Percentiles rank a stretch among this genome's conserved stretches.
These are phyloP conservation scores for Selene dorsalis DNA, from an alignment of 2,797 vertebrate genomes.

Conservation along the genomic window DNA sequence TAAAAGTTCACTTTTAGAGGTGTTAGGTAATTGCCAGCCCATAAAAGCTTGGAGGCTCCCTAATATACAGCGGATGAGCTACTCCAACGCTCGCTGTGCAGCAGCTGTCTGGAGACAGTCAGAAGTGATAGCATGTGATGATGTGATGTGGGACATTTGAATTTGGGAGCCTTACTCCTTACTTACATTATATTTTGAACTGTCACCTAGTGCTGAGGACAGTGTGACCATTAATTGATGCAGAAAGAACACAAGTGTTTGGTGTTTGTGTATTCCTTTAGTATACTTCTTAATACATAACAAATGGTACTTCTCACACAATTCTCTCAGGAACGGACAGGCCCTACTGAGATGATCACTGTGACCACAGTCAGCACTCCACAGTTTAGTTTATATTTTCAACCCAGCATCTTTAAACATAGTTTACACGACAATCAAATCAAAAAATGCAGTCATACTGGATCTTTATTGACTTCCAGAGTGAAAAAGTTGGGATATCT, in stretches of 20 bases:
- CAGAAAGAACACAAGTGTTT: background rate
- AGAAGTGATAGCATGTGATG: too few species aligned
- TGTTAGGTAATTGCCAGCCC: background rate
- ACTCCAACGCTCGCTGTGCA: too few species aligned
- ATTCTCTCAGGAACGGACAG: background rate
- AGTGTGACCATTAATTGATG: background rate
- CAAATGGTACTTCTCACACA: too few species aligned
- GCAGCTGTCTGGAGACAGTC: too few species aligned
- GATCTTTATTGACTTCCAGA: slow-evolving; percentile 34
- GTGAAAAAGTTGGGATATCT: background rate
- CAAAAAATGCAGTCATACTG: slow-evolving; percentile 26
- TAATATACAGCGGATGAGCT: background rate
- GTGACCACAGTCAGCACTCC: background rate
- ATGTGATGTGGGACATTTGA: too few species aligned
- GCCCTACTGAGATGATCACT: background rate
- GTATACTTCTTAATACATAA: background rate
- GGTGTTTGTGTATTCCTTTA: background rate
- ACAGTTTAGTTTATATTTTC: slow-evolving; percentile 25
- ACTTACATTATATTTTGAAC: too few species aligned
- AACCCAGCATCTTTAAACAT: slow-evolving; percentile 29
- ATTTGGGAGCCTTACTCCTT: too few species aligned
- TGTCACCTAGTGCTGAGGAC: too few species aligned
- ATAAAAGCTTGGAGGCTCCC: background rate
- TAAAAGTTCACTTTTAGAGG: background rate
- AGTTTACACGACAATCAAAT: slow-evolving; percentile 40